These are phyloP conservation scores for Paramacrobiotus metropolitanus DNA, from an alignment of 1,140 invertebrate species.

Conservation along the genomic window DNA sequence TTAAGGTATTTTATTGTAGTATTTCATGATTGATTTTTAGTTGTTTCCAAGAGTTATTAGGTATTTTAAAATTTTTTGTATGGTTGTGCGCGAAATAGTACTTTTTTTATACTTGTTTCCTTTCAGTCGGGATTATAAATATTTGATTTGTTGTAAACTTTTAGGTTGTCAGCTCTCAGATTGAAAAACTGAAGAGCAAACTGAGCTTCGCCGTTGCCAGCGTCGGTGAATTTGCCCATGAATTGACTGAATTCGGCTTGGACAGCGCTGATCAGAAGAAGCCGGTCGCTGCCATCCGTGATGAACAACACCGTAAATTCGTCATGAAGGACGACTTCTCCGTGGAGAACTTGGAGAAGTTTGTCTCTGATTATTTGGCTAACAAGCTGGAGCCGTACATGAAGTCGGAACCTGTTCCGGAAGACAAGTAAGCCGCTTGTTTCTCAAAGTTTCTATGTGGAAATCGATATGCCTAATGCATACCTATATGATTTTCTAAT, in stretches of 20 bases:
- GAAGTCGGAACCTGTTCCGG: conserved; percentile 82
- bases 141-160: conserved; percentile 5
- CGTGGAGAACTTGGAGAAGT: conserved; percentile 60
- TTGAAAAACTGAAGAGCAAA: conserved; percentile 49
- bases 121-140: not conserved
- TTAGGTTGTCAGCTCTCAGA: conserved; percentile 24
- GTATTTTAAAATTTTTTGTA: not conserved
- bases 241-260: conserved; percentile 77
- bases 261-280: conserved; percentile 65
- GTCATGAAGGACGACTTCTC: conserved; percentile 72
- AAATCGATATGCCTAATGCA: too few species aligned
- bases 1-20: conserved; percentile 40
- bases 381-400: conserved; percentile 68
- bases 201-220: conserved; percentile 69
- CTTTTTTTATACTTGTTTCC: not conserved
- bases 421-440: conserved; percentile 53
- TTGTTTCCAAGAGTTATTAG: not conserved
- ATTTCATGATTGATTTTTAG: not conserved
- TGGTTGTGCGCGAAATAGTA: too few species aligned
- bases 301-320: conserved; percentile 64
- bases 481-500: too few species aligned
- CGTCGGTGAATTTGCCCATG: conserved; percentile 74
- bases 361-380: conserved; percentile 57
- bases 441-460: too few species aligned
- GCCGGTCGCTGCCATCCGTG: conserved; percentile 56